Conservation (phyloP, 30 jellyfish, hydroid and myxozoan genomes). For the Aurelia aurita region DNA sequence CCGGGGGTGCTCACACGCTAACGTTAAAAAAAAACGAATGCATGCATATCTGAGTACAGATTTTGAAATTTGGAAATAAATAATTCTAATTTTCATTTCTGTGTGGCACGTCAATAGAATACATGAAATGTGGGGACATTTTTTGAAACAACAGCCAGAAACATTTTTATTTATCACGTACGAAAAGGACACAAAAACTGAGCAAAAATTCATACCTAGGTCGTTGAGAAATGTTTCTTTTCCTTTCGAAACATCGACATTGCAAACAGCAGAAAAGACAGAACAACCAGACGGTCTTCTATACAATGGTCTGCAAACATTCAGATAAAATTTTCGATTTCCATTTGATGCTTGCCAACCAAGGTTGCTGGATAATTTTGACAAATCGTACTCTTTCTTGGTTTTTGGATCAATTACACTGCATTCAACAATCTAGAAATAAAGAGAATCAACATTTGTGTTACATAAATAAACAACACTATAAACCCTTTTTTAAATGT, state of each 20-base stretch:
- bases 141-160: too few species aligned
- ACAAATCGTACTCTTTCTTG: constrained; percentile 54
- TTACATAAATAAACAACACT: too few species aligned
- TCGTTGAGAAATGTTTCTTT: constrained; percentile 36
- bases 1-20: too few species aligned
- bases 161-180: too few species aligned
- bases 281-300: constrained; percentile 68
- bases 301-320: constrained; percentile 75
- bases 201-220: constrained; percentile 41
- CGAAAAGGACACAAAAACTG: too few species aligned
- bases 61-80: too few species aligned
- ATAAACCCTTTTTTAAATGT: too few species aligned
- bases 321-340: constrained; percentile 38
- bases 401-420: constrained; percentile 38
- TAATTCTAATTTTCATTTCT: too few species aligned
- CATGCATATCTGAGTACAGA: too few species aligned
- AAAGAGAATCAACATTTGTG: not conserved
- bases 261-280: constrained; percentile 69
- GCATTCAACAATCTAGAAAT: constrained; percentile 78
- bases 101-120: too few species aligned
- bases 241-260: constrained; percentile 40
- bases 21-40: too few species aligned
- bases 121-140: too few species aligned
- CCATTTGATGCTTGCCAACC: constrained; percentile 72
- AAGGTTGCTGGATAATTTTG: constrained; percentile 32